These are phyloP conservation scores for Heterocephalus glaber DNA, from an alignment of 2,113 vertebrate genomes.

Conservation along the genomic window DNA sequence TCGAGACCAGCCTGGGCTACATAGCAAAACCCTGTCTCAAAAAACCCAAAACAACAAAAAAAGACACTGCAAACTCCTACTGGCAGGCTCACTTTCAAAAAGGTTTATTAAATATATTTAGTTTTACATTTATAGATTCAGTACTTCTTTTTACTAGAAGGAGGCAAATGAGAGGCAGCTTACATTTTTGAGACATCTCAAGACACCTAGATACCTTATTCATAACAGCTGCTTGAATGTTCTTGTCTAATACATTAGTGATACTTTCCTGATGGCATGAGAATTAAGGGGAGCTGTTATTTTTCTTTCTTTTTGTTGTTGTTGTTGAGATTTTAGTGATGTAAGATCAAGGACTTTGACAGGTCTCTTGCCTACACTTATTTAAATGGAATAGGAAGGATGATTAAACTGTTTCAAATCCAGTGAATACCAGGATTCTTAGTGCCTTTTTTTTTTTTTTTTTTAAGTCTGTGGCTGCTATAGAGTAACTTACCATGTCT, in stretches of 20 bases:
- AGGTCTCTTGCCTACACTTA: not conserved
- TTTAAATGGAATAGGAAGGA: not conserved
- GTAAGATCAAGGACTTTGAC: conserved; percentile 1
- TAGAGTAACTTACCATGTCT: too few species aligned
- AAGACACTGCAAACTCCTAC: not conserved
- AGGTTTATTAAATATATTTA: conserved; percentile 40
- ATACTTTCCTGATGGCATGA: conserved; percentile 33
- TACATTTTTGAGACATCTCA: not conserved
- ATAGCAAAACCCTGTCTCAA: not conserved
- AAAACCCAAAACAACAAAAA: not conserved
- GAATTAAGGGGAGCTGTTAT: not conserved
- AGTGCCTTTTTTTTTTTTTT: too few species aligned
- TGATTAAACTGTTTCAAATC: conserved; percentile 31
- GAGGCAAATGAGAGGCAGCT: not conserved
- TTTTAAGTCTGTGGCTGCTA: too few species aligned
- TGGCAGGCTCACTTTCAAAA: not conserved
- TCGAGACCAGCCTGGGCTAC: not conserved
- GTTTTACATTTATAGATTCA: conserved; percentile 36
- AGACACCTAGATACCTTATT: conserved; percentile 23
- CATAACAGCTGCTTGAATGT: conserved; percentile 7
- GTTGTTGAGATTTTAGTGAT: conserved; percentile 44
- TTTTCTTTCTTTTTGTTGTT: conserved; percentile 21
- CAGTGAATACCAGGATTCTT: not conserved
- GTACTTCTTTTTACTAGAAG: conserved; percentile 16
- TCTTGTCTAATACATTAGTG: not conserved